Conservation (phyloP, 2,113 vertebrate genomes). For the Rhinogobius similis region DNA sequence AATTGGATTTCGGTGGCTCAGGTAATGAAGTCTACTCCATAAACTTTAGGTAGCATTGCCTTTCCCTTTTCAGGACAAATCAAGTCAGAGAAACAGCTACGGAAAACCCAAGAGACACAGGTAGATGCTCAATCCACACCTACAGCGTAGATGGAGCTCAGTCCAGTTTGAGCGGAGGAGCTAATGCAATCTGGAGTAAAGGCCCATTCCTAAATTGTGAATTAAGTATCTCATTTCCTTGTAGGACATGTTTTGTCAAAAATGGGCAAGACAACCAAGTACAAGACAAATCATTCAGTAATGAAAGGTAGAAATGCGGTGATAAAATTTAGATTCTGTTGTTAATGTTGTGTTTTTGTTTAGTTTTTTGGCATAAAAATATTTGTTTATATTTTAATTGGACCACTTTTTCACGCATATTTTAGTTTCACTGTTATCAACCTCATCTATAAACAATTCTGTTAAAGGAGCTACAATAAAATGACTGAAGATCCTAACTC, state of each 20-base stretch:
- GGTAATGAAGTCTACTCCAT: conserved; percentile 16
- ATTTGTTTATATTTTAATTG: too few species aligned
- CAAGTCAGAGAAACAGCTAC: neutral
- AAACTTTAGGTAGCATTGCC: conserved; percentile 13
- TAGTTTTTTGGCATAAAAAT: too few species aligned
- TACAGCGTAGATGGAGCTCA: neutral
- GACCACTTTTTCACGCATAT: too few species aligned
- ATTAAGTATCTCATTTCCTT: neutral
- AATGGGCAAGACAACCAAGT: neutral
- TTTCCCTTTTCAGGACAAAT: neutral
- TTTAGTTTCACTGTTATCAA: too few species aligned
- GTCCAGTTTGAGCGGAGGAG: neutral
- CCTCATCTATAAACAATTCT: too few species aligned
- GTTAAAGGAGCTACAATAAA: too few species aligned
- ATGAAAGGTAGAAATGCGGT: neutral
- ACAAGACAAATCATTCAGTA: neutral
- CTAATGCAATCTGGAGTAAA: neutral
- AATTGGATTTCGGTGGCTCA: conserved; percentile 30
- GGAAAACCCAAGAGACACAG: conserved; percentile 1
- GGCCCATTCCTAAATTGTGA: neutral
- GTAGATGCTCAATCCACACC: neutral
- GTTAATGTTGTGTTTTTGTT: too few species aligned
- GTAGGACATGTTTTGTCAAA: neutral
- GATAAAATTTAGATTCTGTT: too few species aligned
- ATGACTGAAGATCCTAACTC: neutral